Evolutionary conservation across 2,797 vertebrate species (phyloP), one percentile per base, ranked within the genome.

Genomic region (Allobates femoralis): DNA sequence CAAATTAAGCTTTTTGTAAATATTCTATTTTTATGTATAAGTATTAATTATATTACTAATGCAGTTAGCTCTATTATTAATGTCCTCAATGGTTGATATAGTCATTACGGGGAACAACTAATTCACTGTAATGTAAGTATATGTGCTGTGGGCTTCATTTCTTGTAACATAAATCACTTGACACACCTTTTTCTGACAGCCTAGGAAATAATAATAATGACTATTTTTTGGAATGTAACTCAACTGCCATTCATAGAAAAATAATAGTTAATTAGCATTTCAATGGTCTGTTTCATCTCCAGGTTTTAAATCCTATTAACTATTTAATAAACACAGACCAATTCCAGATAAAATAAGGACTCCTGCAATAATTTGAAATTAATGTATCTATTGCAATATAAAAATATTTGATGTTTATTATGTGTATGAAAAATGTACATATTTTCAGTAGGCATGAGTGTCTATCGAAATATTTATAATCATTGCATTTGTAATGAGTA

Each of bases 251-350:
- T 55, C 46, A 55, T 19, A 55, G 74, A 15, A 77, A 77, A 55
- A 77, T 28, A 77, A 77, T 32, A 77, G 51, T 51, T 28, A 19
- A 77, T 77, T 77, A 18, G 69, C 69, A 73, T 73, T 46, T 73
- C 69, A 73, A 73, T 41, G 69, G 69, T 69, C 37, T 15, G 21
- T 41, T 46, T 73, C 69, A 73, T 73, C 69, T 73, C 37, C 34
- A 73, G 37, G 37, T 73, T 73, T 46, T 73, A 73, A 73, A 73
- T 73, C 69, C 69, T 73, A 46, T 73, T 73, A 73, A 73, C 37
- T 73, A 37, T 41, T 73, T 73, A 46, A 73, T 73, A 37, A 46
- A 41, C 30, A 12, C 23, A 67, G 34, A 69, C 67, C 67, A 69
- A 3, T 37, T 18, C 8, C 32, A 41, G 34, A 8, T 11, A 41